A percentile compares a stretch with the other conserved stretches of the same genome.
phyloP scores from a whole-genome alignment of 2,888 invertebrate species.

The Oxyteleia sp. region DNA sequence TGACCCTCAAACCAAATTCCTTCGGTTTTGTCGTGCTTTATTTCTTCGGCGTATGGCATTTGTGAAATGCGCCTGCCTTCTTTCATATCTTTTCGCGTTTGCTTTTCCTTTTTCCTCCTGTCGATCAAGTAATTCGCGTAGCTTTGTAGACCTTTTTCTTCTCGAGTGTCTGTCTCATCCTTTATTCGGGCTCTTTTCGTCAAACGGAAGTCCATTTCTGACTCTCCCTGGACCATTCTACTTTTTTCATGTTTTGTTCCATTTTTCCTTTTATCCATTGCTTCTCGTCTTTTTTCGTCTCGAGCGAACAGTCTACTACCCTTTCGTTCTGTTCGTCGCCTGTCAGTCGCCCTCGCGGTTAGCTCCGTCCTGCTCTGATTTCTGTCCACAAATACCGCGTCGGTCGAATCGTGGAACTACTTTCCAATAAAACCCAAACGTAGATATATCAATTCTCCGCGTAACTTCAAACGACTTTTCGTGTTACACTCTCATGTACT shows the following conservation, averaged over 20 bases:
- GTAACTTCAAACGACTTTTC: slow-evolving; percentile 37
- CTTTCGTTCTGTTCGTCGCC: slow-evolving; percentile 72
- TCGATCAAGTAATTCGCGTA: slow-evolving; percentile 53
- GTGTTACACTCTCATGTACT: neutral
- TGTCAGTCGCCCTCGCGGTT: slow-evolving; percentile 82
- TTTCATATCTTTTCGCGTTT: slow-evolving; percentile 11
- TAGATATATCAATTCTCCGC: slow-evolving; percentile 36
- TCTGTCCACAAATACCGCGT: slow-evolving; percentile 83
- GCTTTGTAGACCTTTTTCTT: slow-evolving; percentile 50
- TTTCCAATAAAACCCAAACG: slow-evolving; percentile 32
- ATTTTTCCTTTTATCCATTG: slow-evolving; percentile 49
- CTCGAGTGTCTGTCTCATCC: slow-evolving; percentile 54
- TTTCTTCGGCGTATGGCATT: slow-evolving; percentile 55
- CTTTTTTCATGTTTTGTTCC: slow-evolving; percentile 26
- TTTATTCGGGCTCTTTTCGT: slow-evolving; percentile 42
- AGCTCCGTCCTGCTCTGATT: slow-evolving; percentile 85
- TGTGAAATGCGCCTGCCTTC: slow-evolving; percentile 21
- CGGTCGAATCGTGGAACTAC: slow-evolving; percentile 50
- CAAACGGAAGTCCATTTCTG: slow-evolving; percentile 66
- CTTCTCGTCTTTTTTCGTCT: slow-evolving; percentile 67
- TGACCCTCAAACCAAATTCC: slow-evolving; percentile 63
- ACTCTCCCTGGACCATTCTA: slow-evolving; percentile 58
- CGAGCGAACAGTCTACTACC: slow-evolving; percentile 65
- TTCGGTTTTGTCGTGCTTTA: slow-evolving; percentile 46
- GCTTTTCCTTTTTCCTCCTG: slow-evolving; percentile 46